phyloP scores from a whole-genome alignment of 2,888 invertebrate genomes.

The Aleiodes alternator region DNA sequence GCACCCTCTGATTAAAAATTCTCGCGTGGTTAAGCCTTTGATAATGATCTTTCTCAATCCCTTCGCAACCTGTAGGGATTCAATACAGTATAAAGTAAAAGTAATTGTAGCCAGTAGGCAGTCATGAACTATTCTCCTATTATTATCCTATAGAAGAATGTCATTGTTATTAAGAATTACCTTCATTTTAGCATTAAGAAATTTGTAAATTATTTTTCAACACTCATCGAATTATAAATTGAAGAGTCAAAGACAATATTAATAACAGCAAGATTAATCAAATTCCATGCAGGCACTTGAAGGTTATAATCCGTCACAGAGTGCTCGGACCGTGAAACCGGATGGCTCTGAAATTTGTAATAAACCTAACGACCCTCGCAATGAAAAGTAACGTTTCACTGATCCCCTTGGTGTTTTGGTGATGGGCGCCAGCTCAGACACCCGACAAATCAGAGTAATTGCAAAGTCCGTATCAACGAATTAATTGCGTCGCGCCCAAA shows the following conservation, averaged over 20 bases:
- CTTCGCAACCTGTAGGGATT: constrained; percentile 63
- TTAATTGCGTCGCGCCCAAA: neutral
- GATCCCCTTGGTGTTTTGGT: constrained; percentile 59
- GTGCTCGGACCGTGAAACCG: constrained; percentile 54
- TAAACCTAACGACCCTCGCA: constrained; percentile 74
- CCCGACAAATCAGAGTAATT: constrained; percentile 72
- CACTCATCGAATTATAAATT: constrained; percentile 57
- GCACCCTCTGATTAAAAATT: constrained; percentile 76
- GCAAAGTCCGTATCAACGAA: constrained; percentile 55
- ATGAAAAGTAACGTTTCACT: constrained; percentile 74
- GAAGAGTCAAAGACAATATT: constrained; percentile 54
- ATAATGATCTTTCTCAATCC: constrained; percentile 75
- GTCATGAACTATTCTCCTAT: constrained; percentile 61
- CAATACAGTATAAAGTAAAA: constrained; percentile 70
- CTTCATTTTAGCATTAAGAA: neutral
- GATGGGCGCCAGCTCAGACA: constrained; percentile 64
- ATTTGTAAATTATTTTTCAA: neutral
- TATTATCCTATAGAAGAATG: constrained; percentile 44
- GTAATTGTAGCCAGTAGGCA: constrained; percentile 71
- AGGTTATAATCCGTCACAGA: constrained; percentile 55
- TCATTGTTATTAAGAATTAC: neutral
- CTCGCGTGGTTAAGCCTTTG: constrained; percentile 76
- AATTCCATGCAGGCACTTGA: constrained; percentile 50
- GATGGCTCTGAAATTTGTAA: constrained; percentile 71
- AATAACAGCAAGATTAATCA: constrained; percentile 54